phyloP scores from a whole-genome alignment of 2,888 invertebrate species.

The Meloe dianella region DNA sequence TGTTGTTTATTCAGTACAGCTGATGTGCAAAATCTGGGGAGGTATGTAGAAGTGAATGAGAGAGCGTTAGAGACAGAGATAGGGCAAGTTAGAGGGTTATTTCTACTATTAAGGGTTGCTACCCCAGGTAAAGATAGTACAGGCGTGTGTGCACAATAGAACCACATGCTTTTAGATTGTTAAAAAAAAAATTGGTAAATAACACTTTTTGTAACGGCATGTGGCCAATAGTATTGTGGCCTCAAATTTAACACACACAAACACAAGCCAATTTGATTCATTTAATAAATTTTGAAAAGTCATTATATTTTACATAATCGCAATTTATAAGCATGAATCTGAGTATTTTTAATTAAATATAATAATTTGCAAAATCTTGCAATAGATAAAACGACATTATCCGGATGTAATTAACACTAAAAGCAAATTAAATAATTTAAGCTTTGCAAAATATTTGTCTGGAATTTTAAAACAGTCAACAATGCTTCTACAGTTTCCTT shows the following conservation, averaged over 20 bases:
- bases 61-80: conserved; percentile 38
- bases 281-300: not conserved
- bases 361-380: no score
- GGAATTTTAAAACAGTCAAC: not conserved
- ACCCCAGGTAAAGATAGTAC: conserved; percentile 49
- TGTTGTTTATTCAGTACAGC: conserved; percentile 53
- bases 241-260: not conserved
- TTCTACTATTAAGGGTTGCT: conserved; percentile 49
- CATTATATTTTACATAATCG: not conserved
- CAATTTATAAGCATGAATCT: not conserved
- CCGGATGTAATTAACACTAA: conserved; percentile 19
- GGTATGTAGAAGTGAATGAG: conserved; percentile 18
- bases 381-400: not conserved
- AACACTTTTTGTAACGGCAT: conserved; percentile 52
- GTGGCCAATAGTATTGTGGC: conserved; percentile 46
- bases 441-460: not conserved
- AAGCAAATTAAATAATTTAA: conserved; percentile 16
- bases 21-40: conserved; percentile 53
- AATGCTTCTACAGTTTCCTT: not conserved
- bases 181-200: conserved; percentile 53
- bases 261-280: not conserved
- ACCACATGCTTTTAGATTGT: conserved; percentile 51
- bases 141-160: conserved; percentile 50
- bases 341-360: no score
- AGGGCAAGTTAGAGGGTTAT: conserved; percentile 46